Percentiles rank a stretch among this genome's conserved stretches.
Conservation (phyloP, 2,888 invertebrate species). For the Drosophila acutilabella region DNA sequence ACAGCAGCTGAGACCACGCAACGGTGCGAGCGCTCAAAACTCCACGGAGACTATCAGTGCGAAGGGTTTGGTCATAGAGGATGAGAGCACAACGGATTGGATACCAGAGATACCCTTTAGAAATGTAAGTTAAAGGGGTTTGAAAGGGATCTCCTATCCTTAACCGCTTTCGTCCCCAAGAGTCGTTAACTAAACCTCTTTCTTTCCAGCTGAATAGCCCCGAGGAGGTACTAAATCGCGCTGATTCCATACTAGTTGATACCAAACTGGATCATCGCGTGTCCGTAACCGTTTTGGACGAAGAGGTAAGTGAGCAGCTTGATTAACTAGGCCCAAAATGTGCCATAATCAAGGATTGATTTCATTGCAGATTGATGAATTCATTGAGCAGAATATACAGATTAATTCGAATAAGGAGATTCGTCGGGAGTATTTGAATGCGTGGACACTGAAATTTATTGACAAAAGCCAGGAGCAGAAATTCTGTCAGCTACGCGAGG, state of each 20-base stretch:
- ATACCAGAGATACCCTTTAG: slow-evolving; percentile 96
- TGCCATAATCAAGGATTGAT: background rate
- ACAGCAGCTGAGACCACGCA: slow-evolving; percentile 63
- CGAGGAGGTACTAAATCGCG: slow-evolving; percentile 82
- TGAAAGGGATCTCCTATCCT: too few species aligned
- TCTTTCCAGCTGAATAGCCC: slow-evolving; percentile 82
- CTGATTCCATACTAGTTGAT: slow-evolving; percentile 82
- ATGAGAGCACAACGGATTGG: slow-evolving; percentile 93
- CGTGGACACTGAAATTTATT: slow-evolving; percentile 95
- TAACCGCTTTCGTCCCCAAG: too few species aligned
- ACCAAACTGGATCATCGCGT: slow-evolving; percentile 80
- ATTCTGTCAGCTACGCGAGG: slow-evolving; percentile 94
- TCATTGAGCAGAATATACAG: slow-evolving; percentile 94
- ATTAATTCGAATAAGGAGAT: slow-evolving; percentile 95
- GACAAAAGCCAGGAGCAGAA: slow-evolving; percentile 92
- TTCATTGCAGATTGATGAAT: slow-evolving; percentile 88
- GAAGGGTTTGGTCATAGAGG: slow-evolving; percentile 88
- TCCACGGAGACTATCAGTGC: slow-evolving; percentile 76
- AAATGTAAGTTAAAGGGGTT: slow-evolving; percentile 87
- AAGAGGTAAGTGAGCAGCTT: slow-evolving; percentile 76
- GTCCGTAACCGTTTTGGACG: slow-evolving; percentile 83
- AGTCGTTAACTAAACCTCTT: too few species aligned
- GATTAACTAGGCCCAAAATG: background rate
- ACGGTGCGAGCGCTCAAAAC: slow-evolving; percentile 71
- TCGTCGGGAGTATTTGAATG: slow-evolving; percentile 93